Evolutionary conservation across 2,113 vertebrate species (phyloP).

Genomic region (Grammomys surdaster): DNA sequence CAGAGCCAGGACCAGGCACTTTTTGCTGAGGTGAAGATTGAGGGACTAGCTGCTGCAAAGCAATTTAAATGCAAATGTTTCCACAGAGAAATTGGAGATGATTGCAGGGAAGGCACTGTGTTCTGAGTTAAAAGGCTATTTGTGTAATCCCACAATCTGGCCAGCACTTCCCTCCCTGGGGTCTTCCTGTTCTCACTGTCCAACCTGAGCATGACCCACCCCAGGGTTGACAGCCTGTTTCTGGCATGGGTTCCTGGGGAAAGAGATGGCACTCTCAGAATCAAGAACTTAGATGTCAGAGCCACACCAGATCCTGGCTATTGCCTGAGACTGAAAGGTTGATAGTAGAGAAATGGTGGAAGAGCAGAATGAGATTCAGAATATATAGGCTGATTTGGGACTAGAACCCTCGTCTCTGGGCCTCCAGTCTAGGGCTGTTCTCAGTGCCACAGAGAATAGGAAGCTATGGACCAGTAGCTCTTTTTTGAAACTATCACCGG

Average conservation of each 20-base stretch:
- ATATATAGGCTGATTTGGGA: background rate
- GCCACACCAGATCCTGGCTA: background rate
- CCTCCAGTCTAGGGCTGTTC: slow-evolving; percentile 9
- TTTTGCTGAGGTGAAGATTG: slow-evolving; percentile 10
- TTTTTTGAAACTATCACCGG: slow-evolving; percentile 44
- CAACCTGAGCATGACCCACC: background rate
- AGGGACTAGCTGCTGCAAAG: slow-evolving; percentile 68
- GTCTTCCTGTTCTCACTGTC: slow-evolving; percentile 33
- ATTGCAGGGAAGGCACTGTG: slow-evolving; percentile 68
- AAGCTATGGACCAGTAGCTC: slow-evolving; percentile 5
- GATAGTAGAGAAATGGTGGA: background rate
- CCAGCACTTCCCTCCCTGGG: background rate
- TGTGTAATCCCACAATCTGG: slow-evolving; percentile 17
- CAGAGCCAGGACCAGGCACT: background rate
- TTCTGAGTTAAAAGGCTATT: slow-evolving; percentile 54
- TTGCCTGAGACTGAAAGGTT: background rate
- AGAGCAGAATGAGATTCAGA: background rate
- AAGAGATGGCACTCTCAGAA: slow-evolving; percentile 7
- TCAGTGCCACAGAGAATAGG: background rate
- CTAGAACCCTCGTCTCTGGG: background rate
- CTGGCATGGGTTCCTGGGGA: background rate
- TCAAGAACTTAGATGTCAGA: slow-evolving; percentile 14
- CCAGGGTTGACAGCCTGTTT: background rate
- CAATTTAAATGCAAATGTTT: slow-evolving; percentile 88
- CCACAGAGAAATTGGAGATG: slow-evolving; percentile 72